These are phyloP conservation scores for Drosophila melanica DNA, from an alignment of 1,140 invertebrate genomes.

Conservation along the genomic window DNA sequence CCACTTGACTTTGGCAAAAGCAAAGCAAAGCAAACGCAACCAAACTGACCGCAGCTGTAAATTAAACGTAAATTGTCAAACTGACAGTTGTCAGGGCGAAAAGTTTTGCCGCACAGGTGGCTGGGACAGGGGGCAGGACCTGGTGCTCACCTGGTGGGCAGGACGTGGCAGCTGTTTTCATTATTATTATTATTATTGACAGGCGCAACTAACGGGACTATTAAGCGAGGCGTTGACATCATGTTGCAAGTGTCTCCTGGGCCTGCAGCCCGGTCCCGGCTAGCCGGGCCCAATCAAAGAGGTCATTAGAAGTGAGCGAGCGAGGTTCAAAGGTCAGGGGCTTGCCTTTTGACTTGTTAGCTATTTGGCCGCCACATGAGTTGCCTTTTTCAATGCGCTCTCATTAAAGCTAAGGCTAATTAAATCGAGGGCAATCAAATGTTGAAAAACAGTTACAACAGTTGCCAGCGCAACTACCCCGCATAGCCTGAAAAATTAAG, in stretches of 20 bases:
- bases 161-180: slow-evolving; percentile 73
- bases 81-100: slow-evolving; percentile 65
- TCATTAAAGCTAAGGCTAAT: slow-evolving; percentile 56
- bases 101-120: slow-evolving; percentile 51
- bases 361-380: slow-evolving; percentile 14
- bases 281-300: slow-evolving; percentile 59
- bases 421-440: slow-evolving; percentile 32
- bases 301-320: slow-evolving; percentile 69
- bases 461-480: not conserved
- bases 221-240: slow-evolving; percentile 74
- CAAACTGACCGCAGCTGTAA: slow-evolving; percentile 69
- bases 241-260: slow-evolving; percentile 65
- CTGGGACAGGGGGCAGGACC: slow-evolving; percentile 1
- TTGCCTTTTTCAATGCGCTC: slow-evolving; percentile 54
- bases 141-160: slow-evolving; percentile 16
- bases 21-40: slow-evolving; percentile 29
- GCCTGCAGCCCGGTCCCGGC: not conserved
- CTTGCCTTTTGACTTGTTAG: slow-evolving; percentile 53
- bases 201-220: slow-evolving; percentile 70
- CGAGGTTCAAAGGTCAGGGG: slow-evolving; percentile 7
- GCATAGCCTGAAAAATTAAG: slow-evolving; percentile 7
- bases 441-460: slow-evolving; percentile 35
- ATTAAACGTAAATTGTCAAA: slow-evolving; percentile 67
- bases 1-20: slow-evolving; percentile 63
- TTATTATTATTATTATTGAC: slow-evolving; percentile 78